Conservation (phyloP, 2,113 vertebrate species). For the Coptodon bakossiorum region DNA sequence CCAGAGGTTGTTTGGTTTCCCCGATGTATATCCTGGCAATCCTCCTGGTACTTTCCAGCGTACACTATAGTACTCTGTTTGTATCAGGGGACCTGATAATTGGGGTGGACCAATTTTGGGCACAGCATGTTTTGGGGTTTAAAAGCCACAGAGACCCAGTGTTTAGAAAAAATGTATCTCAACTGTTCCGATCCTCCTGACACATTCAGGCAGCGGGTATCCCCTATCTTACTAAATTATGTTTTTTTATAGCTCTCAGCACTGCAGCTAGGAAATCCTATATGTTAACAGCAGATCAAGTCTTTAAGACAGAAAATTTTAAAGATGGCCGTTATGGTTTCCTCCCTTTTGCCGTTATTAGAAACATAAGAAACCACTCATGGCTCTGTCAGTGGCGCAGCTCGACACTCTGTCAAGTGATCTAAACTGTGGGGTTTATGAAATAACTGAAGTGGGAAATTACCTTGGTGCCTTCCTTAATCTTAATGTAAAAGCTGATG, state of each 20-base stretch:
- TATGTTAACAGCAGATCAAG: neutral
- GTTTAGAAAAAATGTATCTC: neutral
- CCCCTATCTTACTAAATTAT: neutral
- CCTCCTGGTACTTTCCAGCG: neutral
- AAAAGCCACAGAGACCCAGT: accelerated
- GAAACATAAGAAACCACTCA: neutral
- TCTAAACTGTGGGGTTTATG: neutral
- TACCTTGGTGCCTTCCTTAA: neutral
- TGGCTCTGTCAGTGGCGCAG: neutral
- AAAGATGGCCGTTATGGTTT: neutral
- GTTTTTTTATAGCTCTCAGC: neutral
- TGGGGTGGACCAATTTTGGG: neutral
- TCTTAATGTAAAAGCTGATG: neutral
- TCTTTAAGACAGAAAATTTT: neutral
- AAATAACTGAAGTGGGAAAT: constrained; percentile 3
- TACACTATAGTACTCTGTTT: neutral
- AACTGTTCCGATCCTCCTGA: neutral
- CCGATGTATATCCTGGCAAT: accelerated
- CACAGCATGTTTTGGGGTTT: neutral
- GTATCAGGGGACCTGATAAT: accelerated
- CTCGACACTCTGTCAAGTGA: neutral
- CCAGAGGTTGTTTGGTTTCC: neutral
- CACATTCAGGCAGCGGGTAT: neutral
- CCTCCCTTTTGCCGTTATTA: neutral
- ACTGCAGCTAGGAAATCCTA: neutral